Conservation (phyloP, 2,113 vertebrate species). For the Ctenodactylus gundi region DNA sequence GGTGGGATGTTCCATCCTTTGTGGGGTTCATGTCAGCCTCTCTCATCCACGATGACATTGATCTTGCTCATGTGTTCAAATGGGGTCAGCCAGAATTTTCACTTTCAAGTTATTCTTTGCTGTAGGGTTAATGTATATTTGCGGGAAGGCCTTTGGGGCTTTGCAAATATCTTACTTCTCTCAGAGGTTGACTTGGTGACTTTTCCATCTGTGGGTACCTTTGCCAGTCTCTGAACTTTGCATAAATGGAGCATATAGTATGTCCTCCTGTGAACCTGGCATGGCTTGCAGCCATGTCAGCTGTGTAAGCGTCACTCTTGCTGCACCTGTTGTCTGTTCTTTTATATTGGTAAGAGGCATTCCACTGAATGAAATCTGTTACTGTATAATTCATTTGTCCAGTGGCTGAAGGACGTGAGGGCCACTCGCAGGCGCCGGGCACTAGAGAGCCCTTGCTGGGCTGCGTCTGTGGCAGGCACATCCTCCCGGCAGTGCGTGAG, state of each 20-base stretch:
- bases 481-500: too few relatives aligned
- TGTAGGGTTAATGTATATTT: not conserved
- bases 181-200: not conserved
- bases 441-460: not conserved
- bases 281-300: not conserved
- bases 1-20: rapidly evolving
- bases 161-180: not conserved
- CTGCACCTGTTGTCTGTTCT: not conserved
- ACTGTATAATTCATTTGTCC: not conserved
- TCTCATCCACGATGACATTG: not conserved
- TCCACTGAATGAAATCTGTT: not conserved
- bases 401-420: not conserved
- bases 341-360: not conserved
- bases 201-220: not conserved
- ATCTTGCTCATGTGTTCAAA: not conserved
- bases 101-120: not conserved
- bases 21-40: not conserved
- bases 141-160: not conserved
- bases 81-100: not conserved
- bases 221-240: not conserved
- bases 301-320: not conserved
- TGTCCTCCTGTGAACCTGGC: not conserved
- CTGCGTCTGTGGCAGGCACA: not conserved
- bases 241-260: not conserved
- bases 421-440: not conserved